Base-by-base conservation (phyloP, 2,888 invertebrate species). In the Ptilodon capucinus region DNA sequence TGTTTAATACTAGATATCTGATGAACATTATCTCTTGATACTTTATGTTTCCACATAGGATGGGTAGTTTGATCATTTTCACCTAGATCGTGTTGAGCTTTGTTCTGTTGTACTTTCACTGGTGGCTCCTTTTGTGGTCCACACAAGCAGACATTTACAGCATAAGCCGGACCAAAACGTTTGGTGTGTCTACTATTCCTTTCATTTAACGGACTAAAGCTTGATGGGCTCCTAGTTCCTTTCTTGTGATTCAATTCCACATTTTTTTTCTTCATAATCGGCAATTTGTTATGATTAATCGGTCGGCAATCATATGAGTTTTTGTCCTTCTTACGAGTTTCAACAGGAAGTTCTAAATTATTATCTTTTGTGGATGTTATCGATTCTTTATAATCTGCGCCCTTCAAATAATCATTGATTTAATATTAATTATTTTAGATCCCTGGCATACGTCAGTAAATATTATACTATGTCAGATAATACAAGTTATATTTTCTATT, bases 101-200 rank as follows among this genome's bases (percentile, higher is more conserved):
- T 41, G 13, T 23, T 30, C 43, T 54, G 40, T 44, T 65, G 63
- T 19, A 42, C 6, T 16, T 3, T 32, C 48, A 44, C 54, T 23
- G 57, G 60, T 18, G 58, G 44, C 23, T 68, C 56, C 50, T 71
- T 79, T 53, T 72, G 71, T 32, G 67, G 52, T 18, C 68, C 68
- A 56, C 80, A 86, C 36, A 90, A 60, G 61, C 90, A 90, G 46
- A 87, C 46, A 54, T 88, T 87, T 1, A 88, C 81, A 38, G 87
- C 77, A 62, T 75, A 86, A 3, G 77, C 62, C 41, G 79, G 78
- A 19, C 57, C 62, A 18, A 44, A 32, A 40, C 63, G 72, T 60
- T 69, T 76, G 28, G 38, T 51, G 28, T 57, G 51, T 54, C 68
- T 79, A 4, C 46, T 50, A 18, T 56, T 46, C 45, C 62, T 71